Conservation (phyloP, 2,113 vertebrate genomes). For the Corythaeola cristata region DNA sequence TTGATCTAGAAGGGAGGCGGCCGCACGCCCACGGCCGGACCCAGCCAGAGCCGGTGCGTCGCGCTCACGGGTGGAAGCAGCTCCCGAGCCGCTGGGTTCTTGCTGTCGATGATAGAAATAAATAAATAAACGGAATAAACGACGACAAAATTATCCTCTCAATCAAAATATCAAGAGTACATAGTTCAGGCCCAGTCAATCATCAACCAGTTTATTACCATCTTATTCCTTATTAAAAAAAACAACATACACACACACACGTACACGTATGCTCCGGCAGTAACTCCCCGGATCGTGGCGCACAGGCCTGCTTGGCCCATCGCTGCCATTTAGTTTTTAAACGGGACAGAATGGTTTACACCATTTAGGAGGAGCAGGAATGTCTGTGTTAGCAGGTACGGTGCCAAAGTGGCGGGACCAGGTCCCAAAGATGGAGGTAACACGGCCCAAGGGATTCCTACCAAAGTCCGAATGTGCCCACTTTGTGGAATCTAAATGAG, state of each 20-base stretch:
- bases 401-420: not conserved
- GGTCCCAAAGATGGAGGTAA: not conserved
- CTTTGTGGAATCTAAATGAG: not conserved
- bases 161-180: constrained; percentile 57
- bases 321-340: not conserved
- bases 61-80: not conserved
- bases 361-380: not conserved
- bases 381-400: rapidly evolving
- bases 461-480: not conserved
- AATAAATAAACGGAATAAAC: not conserved
- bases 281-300: not conserved
- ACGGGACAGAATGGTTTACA: not conserved
- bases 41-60: not conserved
- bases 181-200: constrained; percentile 58
- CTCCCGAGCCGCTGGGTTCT: not conserved
- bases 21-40: not conserved
- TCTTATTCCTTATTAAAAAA: constrained; percentile 47
- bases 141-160: constrained; percentile 19
- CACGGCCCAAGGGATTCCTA: not conserved
- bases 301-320: not conserved
- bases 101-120: not conserved
- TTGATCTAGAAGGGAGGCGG: constrained; percentile 30
- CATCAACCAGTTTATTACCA: constrained; percentile 59
- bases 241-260: not conserved
- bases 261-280: not conserved